Base-by-base conservation (phyloP, 2,797 vertebrate genomes). In the Poecile montanus region DNA sequence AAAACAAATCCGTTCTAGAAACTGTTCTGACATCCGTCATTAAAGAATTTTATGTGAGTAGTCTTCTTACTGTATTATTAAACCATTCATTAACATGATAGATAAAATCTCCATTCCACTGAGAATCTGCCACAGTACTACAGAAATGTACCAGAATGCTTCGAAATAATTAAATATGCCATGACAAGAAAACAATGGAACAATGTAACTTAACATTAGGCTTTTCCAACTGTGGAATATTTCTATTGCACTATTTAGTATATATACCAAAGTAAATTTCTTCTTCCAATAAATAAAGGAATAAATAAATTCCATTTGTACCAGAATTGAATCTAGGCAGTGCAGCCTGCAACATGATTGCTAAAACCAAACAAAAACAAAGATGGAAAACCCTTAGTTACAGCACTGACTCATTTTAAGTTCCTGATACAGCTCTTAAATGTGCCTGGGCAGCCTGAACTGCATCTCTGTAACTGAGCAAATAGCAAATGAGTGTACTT, bases 31-130 rank as follows among this genome's bases (percentile, higher is more conserved):
- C 89, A 96, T 91, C 65, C 91, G 86, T 96, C 94, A 89, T 89
- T 86, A 83, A 89, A 93, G 51, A 48, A 79, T 75, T 94, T 96
- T 92, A 95, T 89, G 79, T 56, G 63, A 92, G 66, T 53, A 85
- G 76, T 92, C 79, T 94, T 95, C 91, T 92, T 81, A 89, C 82
- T 86, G 89, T 95, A 96, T 96, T 97, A 97, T 95, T 95, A 96
- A 96, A 85, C 92, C 89, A 94, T 95, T 94, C 92, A 93, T 97
- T 96, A 95, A 84, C 60, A n/a, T 72, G 30, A 75, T 92, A 97
- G 91, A 94, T 92, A 96, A 95, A 95, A 93, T 87, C 72, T 89
- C 54, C 54, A 50, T 80, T 95, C 72, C 68, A 32, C 84, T 72
- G 47, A 82, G 87, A 94, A 80, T 91, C 50, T 93, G 72, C 87